These are phyloP conservation scores for Paratilapia polleni DNA, from an alignment of 2,113 vertebrate genomes.

Conservation along the genomic window DNA sequence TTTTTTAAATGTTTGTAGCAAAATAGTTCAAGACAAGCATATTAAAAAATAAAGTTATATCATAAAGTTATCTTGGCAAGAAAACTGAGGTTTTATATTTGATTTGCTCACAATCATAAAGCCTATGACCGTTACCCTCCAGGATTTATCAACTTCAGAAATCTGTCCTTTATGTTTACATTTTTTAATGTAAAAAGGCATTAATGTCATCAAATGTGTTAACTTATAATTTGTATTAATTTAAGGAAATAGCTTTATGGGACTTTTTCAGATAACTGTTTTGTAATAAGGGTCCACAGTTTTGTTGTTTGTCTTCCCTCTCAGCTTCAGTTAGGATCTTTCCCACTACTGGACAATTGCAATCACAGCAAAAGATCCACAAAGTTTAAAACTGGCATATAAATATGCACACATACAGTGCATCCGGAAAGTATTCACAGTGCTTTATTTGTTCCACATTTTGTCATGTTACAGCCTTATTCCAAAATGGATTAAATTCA, in stretches of 20 bases:
- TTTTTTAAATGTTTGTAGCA: background rate
- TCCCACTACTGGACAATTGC: background rate
- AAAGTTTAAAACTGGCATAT: background rate
- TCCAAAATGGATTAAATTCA: no score
- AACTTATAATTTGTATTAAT: background rate
- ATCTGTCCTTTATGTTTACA: background rate
- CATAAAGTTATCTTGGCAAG: background rate
- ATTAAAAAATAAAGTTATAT: background rate
- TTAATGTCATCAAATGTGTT: background rate
- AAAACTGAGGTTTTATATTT: background rate
- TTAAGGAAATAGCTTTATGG: background rate
- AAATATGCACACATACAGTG: background rate
- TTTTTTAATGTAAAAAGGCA: background rate
- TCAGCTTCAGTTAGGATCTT: background rate
- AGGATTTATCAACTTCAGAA: background rate
- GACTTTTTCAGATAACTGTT: background rate
- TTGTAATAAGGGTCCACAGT: background rate
- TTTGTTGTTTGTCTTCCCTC: background rate
- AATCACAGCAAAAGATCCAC: background rate
- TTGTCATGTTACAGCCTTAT: no score
- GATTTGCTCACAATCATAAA: background rate
- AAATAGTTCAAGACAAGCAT: conserved; percentile 11
- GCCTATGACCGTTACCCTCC: fast-evolving
- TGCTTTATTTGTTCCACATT: no score
- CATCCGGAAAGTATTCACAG: no score